Evolutionary conservation across 2,888 invertebrate species (phyloP).

Genomic region (Dynastes hyllus): DNA sequence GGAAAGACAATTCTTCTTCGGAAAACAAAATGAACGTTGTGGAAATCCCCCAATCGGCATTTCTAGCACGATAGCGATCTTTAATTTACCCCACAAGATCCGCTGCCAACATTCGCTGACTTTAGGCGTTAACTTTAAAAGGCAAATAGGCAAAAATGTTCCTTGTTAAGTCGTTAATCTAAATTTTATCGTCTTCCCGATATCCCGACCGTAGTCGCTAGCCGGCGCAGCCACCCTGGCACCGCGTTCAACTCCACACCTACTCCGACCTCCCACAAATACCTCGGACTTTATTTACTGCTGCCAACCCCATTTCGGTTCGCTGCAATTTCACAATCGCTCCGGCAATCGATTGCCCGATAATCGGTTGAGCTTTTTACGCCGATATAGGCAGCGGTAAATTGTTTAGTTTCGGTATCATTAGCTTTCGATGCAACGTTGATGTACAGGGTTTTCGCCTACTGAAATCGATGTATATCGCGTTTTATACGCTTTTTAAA

Average conservation of each 20-base stretch:
- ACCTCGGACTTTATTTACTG: constrained; percentile 14
- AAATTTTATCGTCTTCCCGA: constrained; percentile 11
- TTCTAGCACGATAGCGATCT: not conserved
- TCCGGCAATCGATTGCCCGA: constrained; percentile 1
- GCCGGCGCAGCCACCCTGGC: not conserved
- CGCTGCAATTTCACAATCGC: not conserved
- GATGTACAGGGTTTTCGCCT: not conserved
- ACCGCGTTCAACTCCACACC: not conserved
- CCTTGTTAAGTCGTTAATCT: constrained; percentile 17
- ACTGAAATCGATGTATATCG: too few species aligned
- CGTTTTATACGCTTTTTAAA: too few species aligned
- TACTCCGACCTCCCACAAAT: not conserved
- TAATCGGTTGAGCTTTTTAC: not conserved
- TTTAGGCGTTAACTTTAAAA: not conserved
- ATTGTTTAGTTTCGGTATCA: not conserved
- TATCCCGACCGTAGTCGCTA: not conserved
- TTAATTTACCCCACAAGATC: not conserved
- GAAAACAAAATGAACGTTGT: not conserved
- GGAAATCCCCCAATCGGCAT: not conserved
- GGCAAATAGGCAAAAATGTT: constrained; percentile 9
- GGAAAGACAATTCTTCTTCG: not conserved
- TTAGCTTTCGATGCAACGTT: not conserved
- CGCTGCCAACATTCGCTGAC: not conserved
- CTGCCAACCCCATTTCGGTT: not conserved
- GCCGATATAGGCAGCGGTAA: not conserved